These are phyloP conservation scores for Microtus pennsylvanicus DNA, from an alignment of 2,113 vertebrate genomes.

Conservation along the genomic window DNA sequence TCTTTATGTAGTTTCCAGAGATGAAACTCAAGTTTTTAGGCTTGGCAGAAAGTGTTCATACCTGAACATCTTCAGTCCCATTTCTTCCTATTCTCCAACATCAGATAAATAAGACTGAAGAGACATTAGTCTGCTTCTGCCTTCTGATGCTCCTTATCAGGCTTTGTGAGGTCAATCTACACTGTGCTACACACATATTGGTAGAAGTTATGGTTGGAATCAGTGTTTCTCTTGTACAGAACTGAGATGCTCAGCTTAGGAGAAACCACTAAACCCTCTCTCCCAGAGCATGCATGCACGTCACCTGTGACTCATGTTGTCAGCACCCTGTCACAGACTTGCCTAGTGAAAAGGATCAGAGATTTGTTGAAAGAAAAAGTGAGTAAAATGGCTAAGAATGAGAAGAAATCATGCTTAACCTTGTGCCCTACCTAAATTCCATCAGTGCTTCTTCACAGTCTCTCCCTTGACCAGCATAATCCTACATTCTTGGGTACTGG, in stretches of 20 bases:
- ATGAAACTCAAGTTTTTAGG: neutral
- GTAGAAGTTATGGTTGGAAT: neutral
- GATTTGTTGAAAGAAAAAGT: conserved; percentile 17
- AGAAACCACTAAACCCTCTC: neutral
- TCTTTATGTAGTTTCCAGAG: neutral
- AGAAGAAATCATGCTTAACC: neutral
- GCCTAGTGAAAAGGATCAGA: neutral
- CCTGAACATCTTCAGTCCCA: neutral
- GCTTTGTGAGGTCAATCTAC: neutral
- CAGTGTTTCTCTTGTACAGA: neutral
- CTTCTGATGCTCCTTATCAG: neutral
- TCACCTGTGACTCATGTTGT: neutral
- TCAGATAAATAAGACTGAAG: neutral
- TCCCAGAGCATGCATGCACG: neutral
- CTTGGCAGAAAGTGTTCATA: neutral
- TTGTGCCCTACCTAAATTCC: neutral
- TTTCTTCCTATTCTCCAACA: neutral
- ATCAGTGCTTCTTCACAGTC: neutral
- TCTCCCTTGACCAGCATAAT: too few species aligned
- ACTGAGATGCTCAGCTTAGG: neutral
- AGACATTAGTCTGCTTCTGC: neutral
- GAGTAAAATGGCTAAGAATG: neutral
- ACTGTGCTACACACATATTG: neutral
- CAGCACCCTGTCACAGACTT: neutral
- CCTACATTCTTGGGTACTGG: neutral